Conservation (phyloP, 2,888 invertebrate species). For the Temnothorax ravouxi region DNA sequence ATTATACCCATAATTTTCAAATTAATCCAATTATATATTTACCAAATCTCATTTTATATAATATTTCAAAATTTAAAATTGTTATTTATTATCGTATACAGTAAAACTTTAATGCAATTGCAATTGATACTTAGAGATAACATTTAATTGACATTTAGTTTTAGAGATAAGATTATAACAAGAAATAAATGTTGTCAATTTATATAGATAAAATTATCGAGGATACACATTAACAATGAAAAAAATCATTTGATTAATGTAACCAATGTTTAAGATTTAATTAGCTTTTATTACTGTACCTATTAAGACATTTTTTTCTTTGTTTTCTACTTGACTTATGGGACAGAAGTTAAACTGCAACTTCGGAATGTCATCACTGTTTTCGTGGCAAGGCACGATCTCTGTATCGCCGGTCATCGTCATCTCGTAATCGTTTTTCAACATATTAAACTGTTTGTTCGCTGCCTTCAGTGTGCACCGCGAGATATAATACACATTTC, state of each 20-base stretch:
- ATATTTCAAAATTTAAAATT: background rate
- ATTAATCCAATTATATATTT: background rate
- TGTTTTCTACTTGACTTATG: slow-evolving; percentile 91
- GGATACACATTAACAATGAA: background rate
- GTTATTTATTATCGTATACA: background rate
- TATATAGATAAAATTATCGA: background rate
- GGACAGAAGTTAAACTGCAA: slow-evolving; percentile 87
- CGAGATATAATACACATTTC: slow-evolving; percentile 95
- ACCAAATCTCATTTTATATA: background rate
- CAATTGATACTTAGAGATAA: background rate
- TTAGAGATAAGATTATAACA: no score
- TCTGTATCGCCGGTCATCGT: slow-evolving; percentile 92
- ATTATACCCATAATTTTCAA: background rate
- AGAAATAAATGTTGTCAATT: background rate
- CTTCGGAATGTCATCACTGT: slow-evolving; percentile 90
- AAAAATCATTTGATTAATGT: background rate
- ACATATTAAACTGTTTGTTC: slow-evolving; percentile 94
- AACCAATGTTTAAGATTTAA: background rate
- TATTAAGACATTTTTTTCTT: slow-evolving; percentile 90
- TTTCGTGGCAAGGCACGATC: slow-evolving; percentile 86
- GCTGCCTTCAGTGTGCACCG: slow-evolving; percentile 96
- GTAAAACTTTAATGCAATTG: background rate
- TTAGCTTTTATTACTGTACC: slow-evolving; percentile 87
- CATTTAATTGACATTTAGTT: background rate
- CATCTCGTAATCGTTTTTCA: slow-evolving; percentile 99